Evolutionary conservation across 2,888 invertebrate genomes (phyloP).

Genomic region (Tupiocoris notatus): DNA sequence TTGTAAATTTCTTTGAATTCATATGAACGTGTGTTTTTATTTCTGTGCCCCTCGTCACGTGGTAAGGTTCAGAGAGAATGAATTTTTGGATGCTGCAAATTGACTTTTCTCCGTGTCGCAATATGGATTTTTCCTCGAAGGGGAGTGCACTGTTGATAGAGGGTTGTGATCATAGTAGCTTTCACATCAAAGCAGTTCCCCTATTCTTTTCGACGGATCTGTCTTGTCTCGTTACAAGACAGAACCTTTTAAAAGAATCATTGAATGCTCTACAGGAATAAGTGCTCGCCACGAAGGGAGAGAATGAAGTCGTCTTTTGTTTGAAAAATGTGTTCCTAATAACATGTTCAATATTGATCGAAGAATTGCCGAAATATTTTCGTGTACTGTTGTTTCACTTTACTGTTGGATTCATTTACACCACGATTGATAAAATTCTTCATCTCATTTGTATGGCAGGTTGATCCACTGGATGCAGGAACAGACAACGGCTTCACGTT

Average conservation of each 20-base stretch:
- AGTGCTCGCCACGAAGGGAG: neutral
- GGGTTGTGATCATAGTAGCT: neutral
- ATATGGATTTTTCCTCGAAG: neutral
- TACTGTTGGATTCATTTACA: no score
- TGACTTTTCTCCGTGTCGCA: no score
- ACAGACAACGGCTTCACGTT: constrained; percentile 95
- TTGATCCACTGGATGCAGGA: constrained; percentile 89
- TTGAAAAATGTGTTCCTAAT: neutral
- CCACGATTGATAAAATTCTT: neutral
- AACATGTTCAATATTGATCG: neutral
- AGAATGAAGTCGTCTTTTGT: neutral
- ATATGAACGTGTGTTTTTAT: no score
- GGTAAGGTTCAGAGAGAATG: no score
- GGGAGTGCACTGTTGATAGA: neutral
- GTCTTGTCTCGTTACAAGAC: neutral
- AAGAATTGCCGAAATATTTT: no score
- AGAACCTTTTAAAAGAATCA: neutral
- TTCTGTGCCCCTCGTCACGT: no score
- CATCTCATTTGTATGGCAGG: constrained; percentile 56
- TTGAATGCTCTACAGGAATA: neutral
- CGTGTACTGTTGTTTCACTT: no score
- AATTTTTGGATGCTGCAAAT: no score
- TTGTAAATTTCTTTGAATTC: no score
- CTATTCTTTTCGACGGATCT: neutral
- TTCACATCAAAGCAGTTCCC: neutral